Conservation (phyloP, 2,113 vertebrate genomes). For the Misgurnus anguillicaudatus region DNA sequence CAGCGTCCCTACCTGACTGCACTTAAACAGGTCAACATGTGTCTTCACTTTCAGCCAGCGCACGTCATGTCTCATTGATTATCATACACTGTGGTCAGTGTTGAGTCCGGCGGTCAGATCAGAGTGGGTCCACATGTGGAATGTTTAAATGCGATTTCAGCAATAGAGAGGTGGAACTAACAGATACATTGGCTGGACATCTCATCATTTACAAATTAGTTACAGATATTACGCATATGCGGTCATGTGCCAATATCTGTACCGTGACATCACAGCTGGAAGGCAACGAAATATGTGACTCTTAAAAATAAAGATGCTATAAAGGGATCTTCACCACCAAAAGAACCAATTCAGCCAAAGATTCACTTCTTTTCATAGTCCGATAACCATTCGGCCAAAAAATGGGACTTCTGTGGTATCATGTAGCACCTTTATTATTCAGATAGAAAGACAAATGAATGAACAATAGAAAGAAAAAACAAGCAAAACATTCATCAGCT, state of each 20-base stretch:
- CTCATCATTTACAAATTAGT: slow-evolving; percentile 6
- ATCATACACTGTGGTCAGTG: slow-evolving; percentile 30
- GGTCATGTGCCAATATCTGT: background rate
- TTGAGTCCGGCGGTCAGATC: slow-evolving; percentile 14
- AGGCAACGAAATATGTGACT: background rate
- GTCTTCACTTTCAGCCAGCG: slow-evolving; percentile 50
- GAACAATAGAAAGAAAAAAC: background rate
- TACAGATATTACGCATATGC: background rate
- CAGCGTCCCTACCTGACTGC: slow-evolving; percentile 40
- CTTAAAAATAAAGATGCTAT: no score
- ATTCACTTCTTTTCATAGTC: no score
- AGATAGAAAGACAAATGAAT: no score
- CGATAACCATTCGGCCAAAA: no score
- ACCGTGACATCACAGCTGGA: background rate
- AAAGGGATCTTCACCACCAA: no score
- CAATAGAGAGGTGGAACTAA: slow-evolving; percentile 9
- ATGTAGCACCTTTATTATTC: no score
- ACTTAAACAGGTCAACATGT: slow-evolving; percentile 46
- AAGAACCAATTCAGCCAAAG: no score
- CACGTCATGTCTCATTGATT: slow-evolving; percentile 46
- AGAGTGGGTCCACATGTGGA: slow-evolving; percentile 16
- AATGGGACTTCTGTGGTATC: no score
- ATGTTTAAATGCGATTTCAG: slow-evolving; percentile 17
- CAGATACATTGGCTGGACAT: background rate
- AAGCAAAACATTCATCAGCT: background rate